These are phyloP conservation scores for Microcaecilia unicolor DNA, from an alignment of 2,797 vertebrate species.

Conservation along the genomic window DNA sequence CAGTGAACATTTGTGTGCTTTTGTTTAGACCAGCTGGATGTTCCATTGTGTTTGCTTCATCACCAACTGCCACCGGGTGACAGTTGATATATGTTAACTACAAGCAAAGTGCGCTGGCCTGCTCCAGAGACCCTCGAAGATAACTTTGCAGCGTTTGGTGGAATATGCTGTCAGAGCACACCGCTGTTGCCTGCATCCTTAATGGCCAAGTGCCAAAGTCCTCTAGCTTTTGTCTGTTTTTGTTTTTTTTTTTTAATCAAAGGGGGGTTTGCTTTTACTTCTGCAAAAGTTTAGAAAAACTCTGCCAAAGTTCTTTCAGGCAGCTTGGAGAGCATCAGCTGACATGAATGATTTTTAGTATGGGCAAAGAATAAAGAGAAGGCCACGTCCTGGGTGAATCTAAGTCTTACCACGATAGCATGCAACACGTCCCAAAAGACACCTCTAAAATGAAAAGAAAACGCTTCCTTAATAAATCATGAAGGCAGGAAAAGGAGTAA, in stretches of 20 bases:
- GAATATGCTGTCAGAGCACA: constrained; percentile 39
- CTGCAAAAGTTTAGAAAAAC: constrained; percentile 54
- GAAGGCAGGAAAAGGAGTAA: too few relatives aligned
- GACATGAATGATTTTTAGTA: constrained; percentile 36
- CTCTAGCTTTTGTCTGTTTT: constrained; percentile 29
- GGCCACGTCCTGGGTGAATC: constrained; percentile 18
- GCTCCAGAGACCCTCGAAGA: constrained; percentile 50
- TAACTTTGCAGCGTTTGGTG: constrained; percentile 44
- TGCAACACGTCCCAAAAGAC: constrained; percentile 19
- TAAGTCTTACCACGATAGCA: constrained; percentile 18
- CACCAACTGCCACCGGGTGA: constrained; percentile 55
- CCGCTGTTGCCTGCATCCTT: constrained; percentile 47
- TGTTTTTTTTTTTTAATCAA: constrained; percentile 52
- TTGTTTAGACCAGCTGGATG: constrained; percentile 82
- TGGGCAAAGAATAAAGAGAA: constrained; percentile 26
- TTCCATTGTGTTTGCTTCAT: constrained; percentile 66
- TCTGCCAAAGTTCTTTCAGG: constrained; percentile 51
- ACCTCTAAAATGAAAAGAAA: constrained; percentile 6
- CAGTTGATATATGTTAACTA: constrained; percentile 71
- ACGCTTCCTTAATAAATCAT: too few relatives aligned
- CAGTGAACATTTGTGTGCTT: constrained; percentile 61
- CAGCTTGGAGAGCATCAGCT: constrained; percentile 33
- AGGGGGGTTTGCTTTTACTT: constrained; percentile 41
- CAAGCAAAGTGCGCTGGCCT: constrained; percentile 50
- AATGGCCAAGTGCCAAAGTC: constrained; percentile 51